A percentile compares a stretch with the other conserved stretches of the same genome.
These are phyloP conservation scores for Hirtodrosophila duncani DNA, from an alignment of 2,888 invertebrate species.

Conservation along the genomic window DNA sequence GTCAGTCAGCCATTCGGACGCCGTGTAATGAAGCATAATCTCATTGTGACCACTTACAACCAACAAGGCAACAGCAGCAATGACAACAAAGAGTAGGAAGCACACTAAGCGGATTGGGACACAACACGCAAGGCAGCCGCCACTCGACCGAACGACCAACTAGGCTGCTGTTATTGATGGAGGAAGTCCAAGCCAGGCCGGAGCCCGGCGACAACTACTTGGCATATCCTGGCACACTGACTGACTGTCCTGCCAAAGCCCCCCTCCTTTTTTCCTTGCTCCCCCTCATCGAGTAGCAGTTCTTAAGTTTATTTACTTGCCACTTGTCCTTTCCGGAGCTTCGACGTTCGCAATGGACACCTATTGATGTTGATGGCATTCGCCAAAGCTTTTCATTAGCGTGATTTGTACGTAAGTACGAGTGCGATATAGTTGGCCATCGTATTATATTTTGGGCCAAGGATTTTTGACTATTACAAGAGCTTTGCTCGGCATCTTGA, in stretches of 20 bases:
- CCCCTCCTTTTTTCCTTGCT: constrained; percentile 1
- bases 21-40: constrained; percentile 73
- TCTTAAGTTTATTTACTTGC: constrained; percentile 68
- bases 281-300: constrained; percentile 46
- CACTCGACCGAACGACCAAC: too few relatives aligned
- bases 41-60: constrained; percentile 68
- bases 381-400: constrained; percentile 65
- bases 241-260: constrained; percentile 23
- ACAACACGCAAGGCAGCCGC: constrained; percentile 47
- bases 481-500: too few relatives aligned
- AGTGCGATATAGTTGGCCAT: too few relatives aligned
- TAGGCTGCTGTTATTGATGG: too few relatives aligned
- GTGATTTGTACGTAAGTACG: constrained; percentile 57
- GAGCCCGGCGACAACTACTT: constrained; percentile 60
- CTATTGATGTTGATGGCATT: constrained; percentile 35
- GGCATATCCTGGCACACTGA: constrained; percentile 59
- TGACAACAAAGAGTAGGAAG: constrained; percentile 11
- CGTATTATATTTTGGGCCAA: constrained; percentile 48
- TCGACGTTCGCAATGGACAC: constrained; percentile 27
- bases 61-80: constrained; percentile 50
- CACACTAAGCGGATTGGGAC: constrained; percentile 64
- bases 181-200: constrained; percentile 13
- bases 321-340: constrained; percentile 58
- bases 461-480: background rate
- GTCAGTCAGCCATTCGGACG: constrained; percentile 13